Base-by-base conservation (phyloP, 1,140 invertebrate species). In the Heliconius himera region DNA sequence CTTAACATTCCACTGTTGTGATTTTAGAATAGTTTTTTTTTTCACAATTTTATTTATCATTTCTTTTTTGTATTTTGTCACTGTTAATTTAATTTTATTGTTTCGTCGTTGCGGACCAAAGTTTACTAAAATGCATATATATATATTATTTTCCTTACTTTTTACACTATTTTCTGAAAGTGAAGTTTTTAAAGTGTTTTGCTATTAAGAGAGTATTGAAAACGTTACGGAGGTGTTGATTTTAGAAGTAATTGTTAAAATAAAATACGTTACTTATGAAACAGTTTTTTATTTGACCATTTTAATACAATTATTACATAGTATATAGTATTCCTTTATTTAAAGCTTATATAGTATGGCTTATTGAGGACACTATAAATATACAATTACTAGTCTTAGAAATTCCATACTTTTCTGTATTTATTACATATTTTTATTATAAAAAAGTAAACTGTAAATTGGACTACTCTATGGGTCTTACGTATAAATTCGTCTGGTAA, bases 1-100 rank as follows among this genome's bases (percentile, higher is more conserved):
- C 90, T 72, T 83, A 83, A 87, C 91, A 91, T 94, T 94, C 93
- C 91, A 93, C 89, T 92, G 87, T 94, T 94, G 91, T 93, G 91
- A 94, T 94, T 91, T 89, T 87, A 89, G 84, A 88, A 76, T 91
- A 92, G 87, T 83, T 85, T 76, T 70, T 9, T 29, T 36, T 36
- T 36, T 36, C 83, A 84, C 82, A 76, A 72, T 80, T 84, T 82
- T 81, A 85, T 83, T 83, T 83, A 80, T 80, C 51, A 51, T 77
- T 80, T 73, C 70, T 75, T 56, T 56, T 56, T 56, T n/a, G 3
- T 56, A 76, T 77, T 77, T 81, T 66, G 26, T 79, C 80, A 76
- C 77, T 81, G 80, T 81, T 82, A 72, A 78, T 77, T 79, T 81
- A 81, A 76, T 75, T 79, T 79, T 66, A 56, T 73, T 60, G 51